Conservation (phyloP, 92 coral and sea anemone genomes). For the Palythoa caribaeorum region DNA sequence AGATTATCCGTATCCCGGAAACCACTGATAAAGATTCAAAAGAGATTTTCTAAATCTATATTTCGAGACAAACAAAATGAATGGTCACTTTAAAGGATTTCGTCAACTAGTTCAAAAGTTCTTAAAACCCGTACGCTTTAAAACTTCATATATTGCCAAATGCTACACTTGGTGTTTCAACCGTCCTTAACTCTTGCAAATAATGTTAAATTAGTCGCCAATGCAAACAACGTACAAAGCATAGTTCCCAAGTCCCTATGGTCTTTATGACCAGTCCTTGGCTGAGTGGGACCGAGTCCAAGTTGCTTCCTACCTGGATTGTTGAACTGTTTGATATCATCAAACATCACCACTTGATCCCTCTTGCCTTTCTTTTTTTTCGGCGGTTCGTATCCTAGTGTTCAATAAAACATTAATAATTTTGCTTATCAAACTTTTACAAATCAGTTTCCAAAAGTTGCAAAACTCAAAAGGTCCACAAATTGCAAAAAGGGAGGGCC, state of each 20-base stretch:
- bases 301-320: slow-evolving; percentile 29
- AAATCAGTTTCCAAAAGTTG: background rate
- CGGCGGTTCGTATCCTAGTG: slow-evolving; percentile 81
- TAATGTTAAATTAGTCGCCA: no score
- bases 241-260: background rate
- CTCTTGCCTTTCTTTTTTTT: slow-evolving; percentile 69
- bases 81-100: no score
- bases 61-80: no score
- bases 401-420: background rate
- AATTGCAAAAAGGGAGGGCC: background rate
- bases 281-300: background rate
- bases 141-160: no score
- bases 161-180: no score
- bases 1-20: no score
- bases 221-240: background rate
- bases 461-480: background rate
- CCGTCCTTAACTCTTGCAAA: no score
- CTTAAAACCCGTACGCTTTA: no score
- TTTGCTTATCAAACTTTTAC: background rate
- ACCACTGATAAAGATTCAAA: no score
- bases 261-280: background rate
- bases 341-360: slow-evolving; percentile 93
- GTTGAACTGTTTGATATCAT: slow-evolving; percentile 65
- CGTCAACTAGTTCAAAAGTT: no score
- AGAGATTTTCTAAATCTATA: no score